These are phyloP conservation scores for Limnothrissa miodon DNA, from an alignment of 2,113 vertebrate genomes.

Conservation along the genomic window DNA sequence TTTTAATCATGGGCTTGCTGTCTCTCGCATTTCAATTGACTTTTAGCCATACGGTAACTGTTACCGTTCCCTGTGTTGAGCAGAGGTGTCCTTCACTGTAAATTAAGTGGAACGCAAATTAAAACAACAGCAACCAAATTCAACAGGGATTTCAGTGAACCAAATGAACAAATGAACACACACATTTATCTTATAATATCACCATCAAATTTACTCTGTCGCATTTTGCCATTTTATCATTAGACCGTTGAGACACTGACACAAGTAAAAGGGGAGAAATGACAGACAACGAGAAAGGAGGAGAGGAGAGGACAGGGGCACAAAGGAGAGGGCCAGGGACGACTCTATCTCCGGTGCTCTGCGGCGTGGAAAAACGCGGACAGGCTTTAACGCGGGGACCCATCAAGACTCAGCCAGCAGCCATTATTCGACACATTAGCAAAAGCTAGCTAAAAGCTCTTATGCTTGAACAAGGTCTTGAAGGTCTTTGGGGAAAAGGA, in stretches of 20 bases:
- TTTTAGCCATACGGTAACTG: slow-evolving; percentile 8
- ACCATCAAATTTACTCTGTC: background rate
- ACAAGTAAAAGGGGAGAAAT: background rate
- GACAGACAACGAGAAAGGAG: slow-evolving; percentile 41
- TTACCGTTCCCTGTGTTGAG: background rate
- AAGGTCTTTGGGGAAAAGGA: slow-evolving; percentile 67
- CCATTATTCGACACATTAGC: slow-evolving; percentile 80
- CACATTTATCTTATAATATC: background rate
- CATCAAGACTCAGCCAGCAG: slow-evolving; percentile 67
- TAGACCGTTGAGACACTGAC: background rate
- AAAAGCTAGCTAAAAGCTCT: slow-evolving; percentile 79
- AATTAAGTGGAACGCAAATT: background rate
- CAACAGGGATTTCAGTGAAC: background rate
- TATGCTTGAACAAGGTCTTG: slow-evolving; percentile 72
- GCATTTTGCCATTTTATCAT: background rate
- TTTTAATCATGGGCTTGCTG: slow-evolving; percentile 12
- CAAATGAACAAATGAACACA: background rate
- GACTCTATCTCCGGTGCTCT: slow-evolving; percentile 2
- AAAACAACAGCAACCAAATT: background rate
- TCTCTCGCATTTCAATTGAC: slow-evolving; percentile 6
- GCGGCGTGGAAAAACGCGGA: slow-evolving; percentile 44
- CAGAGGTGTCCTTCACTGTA: background rate
- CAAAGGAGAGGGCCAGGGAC: background rate
- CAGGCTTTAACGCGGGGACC: slow-evolving; percentile 39
- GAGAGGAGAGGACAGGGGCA: slow-evolving; percentile 35